Evolutionary conservation across 2,888 invertebrate species (phyloP).

Genomic region (Trissolcus brochymenae): DNA sequence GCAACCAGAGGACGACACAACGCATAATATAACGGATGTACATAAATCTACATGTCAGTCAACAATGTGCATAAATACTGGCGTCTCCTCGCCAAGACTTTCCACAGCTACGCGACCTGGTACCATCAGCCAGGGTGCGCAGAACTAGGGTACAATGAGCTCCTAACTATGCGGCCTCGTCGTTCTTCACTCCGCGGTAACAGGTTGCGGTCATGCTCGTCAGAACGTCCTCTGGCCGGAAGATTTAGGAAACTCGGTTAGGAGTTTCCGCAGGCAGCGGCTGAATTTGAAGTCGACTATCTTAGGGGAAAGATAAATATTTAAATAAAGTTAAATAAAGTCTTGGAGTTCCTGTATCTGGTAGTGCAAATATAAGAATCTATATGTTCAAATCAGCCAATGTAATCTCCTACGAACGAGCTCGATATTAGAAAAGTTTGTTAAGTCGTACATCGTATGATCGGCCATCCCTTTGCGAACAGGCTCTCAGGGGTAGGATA

Average conservation of each 20-base stretch:
- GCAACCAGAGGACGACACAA: constrained; percentile 72
- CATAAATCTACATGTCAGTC: constrained; percentile 76
- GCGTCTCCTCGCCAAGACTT: constrained; percentile 72
- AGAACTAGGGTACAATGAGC: constrained; percentile 53
- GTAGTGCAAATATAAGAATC: constrained; percentile 20
- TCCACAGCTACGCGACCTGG: constrained; percentile 34
- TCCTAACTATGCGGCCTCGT: constrained; percentile 69
- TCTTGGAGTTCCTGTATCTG: constrained; percentile 1
- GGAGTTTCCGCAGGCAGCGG: background rate
- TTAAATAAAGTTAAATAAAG: constrained; percentile 10
- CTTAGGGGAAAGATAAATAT: constrained; percentile 22
- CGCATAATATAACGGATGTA: constrained; percentile 76
- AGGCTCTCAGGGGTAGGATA: constrained; percentile 42
- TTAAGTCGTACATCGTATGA: constrained; percentile 61
- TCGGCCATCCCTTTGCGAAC: constrained; percentile 6
- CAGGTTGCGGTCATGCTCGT: constrained; percentile 71
- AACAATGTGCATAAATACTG: constrained; percentile 77
- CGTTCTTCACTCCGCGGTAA: constrained; percentile 70
- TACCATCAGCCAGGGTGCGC: constrained; percentile 30
- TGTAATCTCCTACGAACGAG: constrained; percentile 71
- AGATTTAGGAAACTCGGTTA: constrained; percentile 31
- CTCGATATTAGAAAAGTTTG: constrained; percentile 75
- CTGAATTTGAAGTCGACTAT: background rate
- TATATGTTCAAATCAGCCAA: constrained; percentile 72
- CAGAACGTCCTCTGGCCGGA: constrained; percentile 57